These are phyloP conservation scores for Rallus crepitans DNA, from an alignment of 2,797 vertebrate genomes.

Conservation along the genomic window DNA sequence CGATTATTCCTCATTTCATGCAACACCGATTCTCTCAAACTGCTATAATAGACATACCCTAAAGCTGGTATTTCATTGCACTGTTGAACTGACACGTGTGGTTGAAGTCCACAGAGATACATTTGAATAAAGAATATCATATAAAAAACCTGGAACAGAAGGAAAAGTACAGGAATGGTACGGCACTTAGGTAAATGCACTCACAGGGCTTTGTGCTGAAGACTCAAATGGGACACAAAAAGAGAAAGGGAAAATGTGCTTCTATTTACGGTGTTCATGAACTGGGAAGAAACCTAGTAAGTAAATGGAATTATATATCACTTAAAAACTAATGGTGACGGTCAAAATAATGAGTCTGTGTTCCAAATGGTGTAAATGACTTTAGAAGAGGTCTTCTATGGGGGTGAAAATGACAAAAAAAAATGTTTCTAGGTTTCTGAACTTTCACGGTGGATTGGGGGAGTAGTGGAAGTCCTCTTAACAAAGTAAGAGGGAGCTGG, in stretches of 20 bases:
- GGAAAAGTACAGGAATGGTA: neutral
- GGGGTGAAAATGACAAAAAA: neutral
- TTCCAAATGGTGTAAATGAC: neutral
- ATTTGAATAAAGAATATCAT: neutral
- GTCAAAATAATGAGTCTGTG: neutral
- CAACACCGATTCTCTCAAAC: neutral
- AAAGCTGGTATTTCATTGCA: neutral
- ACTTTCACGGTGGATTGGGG: neutral
- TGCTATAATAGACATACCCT: neutral
- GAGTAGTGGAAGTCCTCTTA: neutral
- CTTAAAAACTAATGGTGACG: neutral
- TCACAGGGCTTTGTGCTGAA: neutral
- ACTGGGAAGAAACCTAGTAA: neutral
- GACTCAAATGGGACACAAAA: neutral
- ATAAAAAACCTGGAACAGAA: neutral
- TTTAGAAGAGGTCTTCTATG: neutral
- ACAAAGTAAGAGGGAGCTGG: neutral
- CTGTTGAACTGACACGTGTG: neutral
- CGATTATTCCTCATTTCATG: conserved; percentile 6
- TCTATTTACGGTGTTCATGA: neutral
- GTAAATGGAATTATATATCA: neutral
- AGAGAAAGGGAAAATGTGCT: neutral
- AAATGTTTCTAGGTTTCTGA: neutral
- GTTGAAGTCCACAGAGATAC: neutral
- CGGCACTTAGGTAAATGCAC: neutral